Percentiles rank a stretch among this genome's conserved stretches.
phyloP scores from a whole-genome alignment of 2,797 vertebrate species.

The Eospalax fontanierii region DNA sequence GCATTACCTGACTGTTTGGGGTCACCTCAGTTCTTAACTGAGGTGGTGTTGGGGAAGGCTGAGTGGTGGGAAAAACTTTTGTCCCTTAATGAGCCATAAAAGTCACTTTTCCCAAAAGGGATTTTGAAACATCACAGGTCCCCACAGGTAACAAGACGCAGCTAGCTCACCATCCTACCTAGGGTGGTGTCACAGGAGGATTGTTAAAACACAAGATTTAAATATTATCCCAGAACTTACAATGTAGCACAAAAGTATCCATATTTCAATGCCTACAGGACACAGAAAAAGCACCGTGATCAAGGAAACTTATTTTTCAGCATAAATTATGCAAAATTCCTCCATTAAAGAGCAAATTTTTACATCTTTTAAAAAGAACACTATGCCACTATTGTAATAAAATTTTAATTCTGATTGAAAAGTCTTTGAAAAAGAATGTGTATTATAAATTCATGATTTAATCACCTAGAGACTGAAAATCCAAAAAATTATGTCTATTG shows the following conservation, averaged over 20 bases:
- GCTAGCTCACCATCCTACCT: neutral
- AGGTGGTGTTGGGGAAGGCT: neutral
- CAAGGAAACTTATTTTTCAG: too few species aligned
- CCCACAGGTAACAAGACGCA: neutral
- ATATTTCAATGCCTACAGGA: too few species aligned
- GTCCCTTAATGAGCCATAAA: neutral
- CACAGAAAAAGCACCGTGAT: too few species aligned
- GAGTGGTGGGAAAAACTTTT: neutral
- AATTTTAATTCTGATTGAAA: too few species aligned
- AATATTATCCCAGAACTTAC: too few species aligned
- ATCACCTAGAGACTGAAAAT: too few species aligned
- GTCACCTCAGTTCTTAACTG: neutral
- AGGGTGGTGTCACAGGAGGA: neutral
- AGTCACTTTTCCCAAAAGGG: neutral
- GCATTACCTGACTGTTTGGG: neutral
- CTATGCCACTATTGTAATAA: too few species aligned
- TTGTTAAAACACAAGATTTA: neutral
- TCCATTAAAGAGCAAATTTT: too few species aligned
- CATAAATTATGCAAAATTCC: too few species aligned
- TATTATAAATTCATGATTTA: neutral
- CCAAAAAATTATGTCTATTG: neutral
- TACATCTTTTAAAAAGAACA: too few species aligned
- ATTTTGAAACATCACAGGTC: neutral
- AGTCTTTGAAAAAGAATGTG: neutral
- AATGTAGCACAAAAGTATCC: too few species aligned